phyloP scores from a whole-genome alignment of 2,113 vertebrate species.

The Tyrannus savana region DNA sequence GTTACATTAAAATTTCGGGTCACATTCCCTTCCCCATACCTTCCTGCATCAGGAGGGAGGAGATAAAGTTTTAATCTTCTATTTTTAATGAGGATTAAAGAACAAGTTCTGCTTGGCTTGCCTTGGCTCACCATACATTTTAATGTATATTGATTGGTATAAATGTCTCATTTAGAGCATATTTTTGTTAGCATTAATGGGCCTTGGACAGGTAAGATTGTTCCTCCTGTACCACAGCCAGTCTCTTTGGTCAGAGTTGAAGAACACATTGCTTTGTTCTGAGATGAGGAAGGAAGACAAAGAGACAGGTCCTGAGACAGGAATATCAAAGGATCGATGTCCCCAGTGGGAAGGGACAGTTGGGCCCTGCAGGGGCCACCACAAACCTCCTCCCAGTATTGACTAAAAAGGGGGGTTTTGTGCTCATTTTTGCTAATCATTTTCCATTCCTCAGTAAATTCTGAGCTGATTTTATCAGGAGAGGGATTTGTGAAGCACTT shows the following conservation, averaged over 20 bases:
- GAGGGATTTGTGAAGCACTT: background rate
- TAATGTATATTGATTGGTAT: constrained; percentile 66
- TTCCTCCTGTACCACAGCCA: background rate
- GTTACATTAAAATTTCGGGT: background rate
- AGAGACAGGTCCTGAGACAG: background rate
- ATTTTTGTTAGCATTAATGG: constrained; percentile 55
- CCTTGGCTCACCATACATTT: constrained; percentile 40
- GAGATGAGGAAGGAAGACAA: constrained; percentile 13
- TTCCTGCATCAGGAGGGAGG: constrained; percentile 27
- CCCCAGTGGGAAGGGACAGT: background rate
- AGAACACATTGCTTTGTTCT: constrained; percentile 26
- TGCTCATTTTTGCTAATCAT: background rate
- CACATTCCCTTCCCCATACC: background rate
- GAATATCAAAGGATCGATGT: background rate
- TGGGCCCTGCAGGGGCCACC: background rate
- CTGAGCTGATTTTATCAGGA: background rate
- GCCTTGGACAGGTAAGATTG: constrained; percentile 27
- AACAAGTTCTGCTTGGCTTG: constrained; percentile 56
- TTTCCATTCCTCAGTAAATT: background rate
- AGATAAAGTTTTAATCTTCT: constrained; percentile 47
- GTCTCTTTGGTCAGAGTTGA: constrained; percentile 25
- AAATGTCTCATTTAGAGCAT: constrained; percentile 58
- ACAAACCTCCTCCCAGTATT: background rate
- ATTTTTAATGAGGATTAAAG: constrained; percentile 55
- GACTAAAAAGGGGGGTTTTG: background rate